These are phyloP conservation scores for Lophius americanus DNA, from an alignment of 2,797 vertebrate species.

Conservation along the genomic window DNA sequence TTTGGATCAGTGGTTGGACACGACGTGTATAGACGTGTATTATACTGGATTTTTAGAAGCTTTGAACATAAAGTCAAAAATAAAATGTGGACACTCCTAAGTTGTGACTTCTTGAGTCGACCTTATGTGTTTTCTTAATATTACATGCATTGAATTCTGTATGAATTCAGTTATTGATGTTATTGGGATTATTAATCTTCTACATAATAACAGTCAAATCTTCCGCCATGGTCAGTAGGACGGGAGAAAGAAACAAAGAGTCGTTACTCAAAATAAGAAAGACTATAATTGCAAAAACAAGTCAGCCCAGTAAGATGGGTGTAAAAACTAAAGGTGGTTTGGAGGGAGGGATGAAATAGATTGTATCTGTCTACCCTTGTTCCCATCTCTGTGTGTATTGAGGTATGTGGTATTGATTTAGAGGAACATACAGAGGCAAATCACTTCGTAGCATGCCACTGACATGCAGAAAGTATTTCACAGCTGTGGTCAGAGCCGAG, in stretches of 20 bases:
- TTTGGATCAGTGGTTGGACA: slow-evolving; percentile 11
- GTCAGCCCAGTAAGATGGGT: slow-evolving; percentile 1
- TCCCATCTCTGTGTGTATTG: slow-evolving; percentile 35
- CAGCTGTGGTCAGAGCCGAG: slow-evolving; percentile 15
- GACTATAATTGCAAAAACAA: neutral
- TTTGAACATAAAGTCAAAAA: neutral
- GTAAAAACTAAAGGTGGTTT: slow-evolving; percentile 8
- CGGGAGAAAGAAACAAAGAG: slow-evolving; percentile 1
- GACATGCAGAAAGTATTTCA: slow-evolving; percentile 25
- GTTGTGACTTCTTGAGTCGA: neutral
- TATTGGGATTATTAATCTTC: slow-evolving; percentile 12
- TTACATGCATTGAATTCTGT: neutral
- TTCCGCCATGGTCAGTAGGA: slow-evolving; percentile 2
- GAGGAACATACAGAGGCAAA: slow-evolving; percentile 27
- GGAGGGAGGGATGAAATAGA: slow-evolving; percentile 19
- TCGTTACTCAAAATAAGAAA: slow-evolving; percentile 3
- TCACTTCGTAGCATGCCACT: slow-evolving; percentile 35
- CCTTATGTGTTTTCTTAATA: neutral
- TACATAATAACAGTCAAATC: slow-evolving; percentile 4
- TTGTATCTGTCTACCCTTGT: slow-evolving; percentile 18
- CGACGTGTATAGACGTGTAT: neutral
- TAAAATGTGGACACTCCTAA: neutral
- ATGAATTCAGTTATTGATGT: neutral
- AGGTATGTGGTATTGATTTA: slow-evolving; percentile 48
- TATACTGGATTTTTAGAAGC: neutral